Conservation (phyloP, 2,888 invertebrate genomes). For the Tupiocoris notatus region DNA sequence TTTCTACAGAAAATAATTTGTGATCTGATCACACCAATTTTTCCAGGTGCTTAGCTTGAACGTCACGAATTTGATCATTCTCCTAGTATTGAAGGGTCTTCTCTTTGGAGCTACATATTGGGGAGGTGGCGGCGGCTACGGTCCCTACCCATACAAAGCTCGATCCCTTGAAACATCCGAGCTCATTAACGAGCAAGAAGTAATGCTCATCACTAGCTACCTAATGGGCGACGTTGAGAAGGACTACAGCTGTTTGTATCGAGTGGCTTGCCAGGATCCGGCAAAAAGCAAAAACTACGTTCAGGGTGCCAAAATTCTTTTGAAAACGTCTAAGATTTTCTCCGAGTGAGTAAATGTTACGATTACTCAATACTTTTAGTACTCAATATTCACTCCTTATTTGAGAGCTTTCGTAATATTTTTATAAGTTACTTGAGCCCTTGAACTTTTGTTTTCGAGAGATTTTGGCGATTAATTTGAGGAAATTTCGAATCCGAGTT, state of each 20-base stretch:
- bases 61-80: conserved; percentile 74
- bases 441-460: no score
- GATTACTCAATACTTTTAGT: no score
- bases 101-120: conserved; percentile 78
- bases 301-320: conserved; percentile 71
- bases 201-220: conserved; percentile 68
- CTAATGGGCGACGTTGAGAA: conserved; percentile 63
- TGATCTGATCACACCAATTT: conserved; percentile 5
- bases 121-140: conserved; percentile 61
- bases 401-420: no score
- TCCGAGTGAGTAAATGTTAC: conserved; percentile 62
- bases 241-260: conserved; percentile 63
- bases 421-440: no score
- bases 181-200: conserved; percentile 66
- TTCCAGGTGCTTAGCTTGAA: conserved; percentile 73
- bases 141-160: conserved; percentile 51
- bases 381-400: no score
- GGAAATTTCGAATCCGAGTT: background rate
- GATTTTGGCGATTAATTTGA: no score
- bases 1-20: background rate
- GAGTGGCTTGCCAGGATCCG: conserved; percentile 74
- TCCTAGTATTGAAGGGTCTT: conserved; percentile 76
- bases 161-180: conserved; percentile 37
- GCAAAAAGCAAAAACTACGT: conserved; percentile 70
- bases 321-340: conserved; percentile 69